These are phyloP conservation scores for Parazoanthus swiftii DNA, from an alignment of 92 coral and sea anemone species.

Conservation along the genomic window DNA sequence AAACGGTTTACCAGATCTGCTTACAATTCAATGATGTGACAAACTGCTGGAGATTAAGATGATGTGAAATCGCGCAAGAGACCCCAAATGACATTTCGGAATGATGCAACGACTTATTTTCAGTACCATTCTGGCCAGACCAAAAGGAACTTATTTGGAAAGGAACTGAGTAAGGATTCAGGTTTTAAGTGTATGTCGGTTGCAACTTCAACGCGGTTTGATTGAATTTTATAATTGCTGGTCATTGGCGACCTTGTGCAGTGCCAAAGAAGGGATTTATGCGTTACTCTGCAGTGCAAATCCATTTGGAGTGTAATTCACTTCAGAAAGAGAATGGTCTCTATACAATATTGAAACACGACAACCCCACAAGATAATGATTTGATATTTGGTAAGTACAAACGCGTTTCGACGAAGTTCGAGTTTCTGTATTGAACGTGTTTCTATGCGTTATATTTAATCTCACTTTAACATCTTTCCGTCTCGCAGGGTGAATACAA, in stretches of 20 bases:
- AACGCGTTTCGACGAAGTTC: neutral
- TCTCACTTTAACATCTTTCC: constrained; percentile 20
- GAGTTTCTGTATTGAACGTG: neutral
- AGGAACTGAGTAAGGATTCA: neutral
- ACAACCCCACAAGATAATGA: neutral
- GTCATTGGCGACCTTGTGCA: neutral
- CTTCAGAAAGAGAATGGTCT: neutral
- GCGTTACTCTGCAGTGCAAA: neutral
- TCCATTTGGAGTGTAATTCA: too few species aligned
- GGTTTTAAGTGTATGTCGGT: neutral
- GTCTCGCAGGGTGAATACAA: neutral
- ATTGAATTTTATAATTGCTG: neutral
- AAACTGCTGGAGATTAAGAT: neutral
- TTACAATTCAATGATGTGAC: constrained; percentile 27
- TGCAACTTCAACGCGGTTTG: neutral
- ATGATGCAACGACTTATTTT: neutral
- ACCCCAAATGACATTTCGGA: neutral
- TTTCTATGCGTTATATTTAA: neutral
- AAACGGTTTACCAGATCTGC: constrained; percentile 17
- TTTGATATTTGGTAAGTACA: constrained; percentile 1
- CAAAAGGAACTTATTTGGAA: neutral
- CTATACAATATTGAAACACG: neutral
- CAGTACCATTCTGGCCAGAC: neutral
- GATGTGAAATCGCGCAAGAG: neutral
- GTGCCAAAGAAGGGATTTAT: neutral